These are phyloP conservation scores for Cremastobaeus sp. DNA, from an alignment of 2,888 invertebrate genomes.

Conservation along the genomic window DNA sequence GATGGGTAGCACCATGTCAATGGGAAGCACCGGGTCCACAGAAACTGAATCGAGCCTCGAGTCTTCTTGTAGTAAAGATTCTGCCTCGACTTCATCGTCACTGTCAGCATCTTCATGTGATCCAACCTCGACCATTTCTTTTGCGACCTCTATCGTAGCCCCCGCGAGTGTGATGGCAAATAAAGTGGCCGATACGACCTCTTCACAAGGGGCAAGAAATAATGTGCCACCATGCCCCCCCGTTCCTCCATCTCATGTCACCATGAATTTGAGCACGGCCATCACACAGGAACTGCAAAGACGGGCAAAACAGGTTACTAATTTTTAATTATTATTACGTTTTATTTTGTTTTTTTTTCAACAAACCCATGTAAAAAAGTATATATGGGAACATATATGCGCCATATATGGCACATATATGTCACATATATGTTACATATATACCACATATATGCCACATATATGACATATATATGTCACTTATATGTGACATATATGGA, in stretches of 20 bases:
- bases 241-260: constrained; percentile 57
- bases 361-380: too few relatives aligned
- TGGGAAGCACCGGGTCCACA: constrained; percentile 77
- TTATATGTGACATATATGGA: too few relatives aligned
- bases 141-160: constrained; percentile 66
- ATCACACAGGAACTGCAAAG: constrained; percentile 85
- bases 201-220: constrained; percentile 61
- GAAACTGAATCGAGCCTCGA: constrained; percentile 76
- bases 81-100: constrained; percentile 74
- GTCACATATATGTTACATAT: too few relatives aligned
- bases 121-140: constrained; percentile 68
- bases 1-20: constrained; percentile 77
- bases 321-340: constrained; percentile 1
- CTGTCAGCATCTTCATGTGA: constrained; percentile 76
- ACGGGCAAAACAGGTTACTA: constrained; percentile 82
- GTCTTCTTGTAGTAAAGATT: constrained; percentile 75
- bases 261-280: constrained; percentile 83
- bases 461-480: too few relatives aligned
- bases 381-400: too few relatives aligned
- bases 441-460: too few relatives aligned
- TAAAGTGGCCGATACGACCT: constrained; percentile 58
- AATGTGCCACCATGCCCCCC: constrained; percentile 66
- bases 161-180: constrained; percentile 75
- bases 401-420: too few relatives aligned
- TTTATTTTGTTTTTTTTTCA: too few relatives aligned